Evolutionary conservation across 2,888 invertebrate genomes (phyloP).

Genomic region (Eupithecia inturbata): DNA sequence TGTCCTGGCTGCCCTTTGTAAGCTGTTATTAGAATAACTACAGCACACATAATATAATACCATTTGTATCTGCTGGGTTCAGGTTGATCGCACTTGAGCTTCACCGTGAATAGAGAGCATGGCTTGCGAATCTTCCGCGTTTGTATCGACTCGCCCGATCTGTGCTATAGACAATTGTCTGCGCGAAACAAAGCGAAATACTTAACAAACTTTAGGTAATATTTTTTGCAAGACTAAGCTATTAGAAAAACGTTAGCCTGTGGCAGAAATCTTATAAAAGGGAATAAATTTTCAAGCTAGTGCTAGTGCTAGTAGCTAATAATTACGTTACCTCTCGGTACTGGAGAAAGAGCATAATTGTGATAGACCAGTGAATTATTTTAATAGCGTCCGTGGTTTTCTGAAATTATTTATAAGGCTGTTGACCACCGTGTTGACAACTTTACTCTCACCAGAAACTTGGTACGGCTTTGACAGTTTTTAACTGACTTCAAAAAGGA

Average conservation of each 20-base stretch:
- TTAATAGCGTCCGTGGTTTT: not conserved
- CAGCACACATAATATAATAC: not conserved
- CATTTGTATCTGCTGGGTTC: slow-evolving; percentile 14
- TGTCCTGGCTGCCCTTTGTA: slow-evolving; percentile 7
- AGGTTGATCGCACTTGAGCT: slow-evolving; percentile 36
- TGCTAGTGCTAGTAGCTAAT: too few relatives aligned
- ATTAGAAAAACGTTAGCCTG: not conserved
- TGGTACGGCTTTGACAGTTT: too few relatives aligned
- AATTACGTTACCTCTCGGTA: not conserved
- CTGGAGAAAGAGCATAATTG: not conserved
- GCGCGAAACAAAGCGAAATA: not conserved
- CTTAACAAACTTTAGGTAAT: not conserved
- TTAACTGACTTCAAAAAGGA: too few relatives aligned
- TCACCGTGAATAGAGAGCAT: slow-evolving; percentile 62
- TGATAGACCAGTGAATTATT: not conserved
- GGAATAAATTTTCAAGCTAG: not conserved
- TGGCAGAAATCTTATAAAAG: not conserved
- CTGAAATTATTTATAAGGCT: too few relatives aligned
- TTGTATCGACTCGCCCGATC: slow-evolving; percentile 28
- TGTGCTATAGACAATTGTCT: not conserved
- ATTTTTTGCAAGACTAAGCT: not conserved
- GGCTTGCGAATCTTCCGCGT: slow-evolving; percentile 53
- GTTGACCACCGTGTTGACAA: too few relatives aligned
- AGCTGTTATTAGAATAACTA: slow-evolving; percentile 21
- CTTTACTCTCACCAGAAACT: too few relatives aligned